A percentile compares a stretch with the other conserved stretches of the same genome.
phyloP scores from a whole-genome alignment of 2,888 invertebrate genomes.

The Euplexia lucipara region DNA sequence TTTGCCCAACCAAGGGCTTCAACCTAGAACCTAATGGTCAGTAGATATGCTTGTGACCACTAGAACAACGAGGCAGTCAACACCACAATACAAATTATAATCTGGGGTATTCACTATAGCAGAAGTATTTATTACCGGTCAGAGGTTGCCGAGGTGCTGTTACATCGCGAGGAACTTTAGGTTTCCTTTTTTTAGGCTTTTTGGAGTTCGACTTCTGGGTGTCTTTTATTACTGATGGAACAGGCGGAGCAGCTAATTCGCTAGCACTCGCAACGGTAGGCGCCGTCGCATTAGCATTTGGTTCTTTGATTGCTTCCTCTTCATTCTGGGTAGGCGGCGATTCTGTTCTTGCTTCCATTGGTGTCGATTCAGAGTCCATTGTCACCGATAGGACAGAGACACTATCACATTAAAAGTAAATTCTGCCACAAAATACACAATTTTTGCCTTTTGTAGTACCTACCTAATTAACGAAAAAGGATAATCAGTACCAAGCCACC shows the following conservation, averaged over 20 bases:
- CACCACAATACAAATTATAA: too few relatives aligned
- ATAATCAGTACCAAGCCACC: not conserved
- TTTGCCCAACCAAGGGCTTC: too few relatives aligned
- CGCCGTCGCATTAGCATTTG: conserved; percentile 10
- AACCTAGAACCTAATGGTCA: too few relatives aligned
- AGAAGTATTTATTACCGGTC: conserved; percentile 88
- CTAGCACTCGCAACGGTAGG: conserved; percentile 21
- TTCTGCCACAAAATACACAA: not conserved
- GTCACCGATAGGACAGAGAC: not conserved
- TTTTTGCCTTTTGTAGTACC: not conserved
- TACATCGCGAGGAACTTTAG: conserved; percentile 93
- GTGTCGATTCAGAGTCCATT: conserved; percentile 47
- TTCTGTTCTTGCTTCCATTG: conserved; percentile 27
- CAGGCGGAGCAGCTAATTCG: conserved; percentile 26
- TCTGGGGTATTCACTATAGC: not conserved
- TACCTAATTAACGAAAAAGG: too few relatives aligned
- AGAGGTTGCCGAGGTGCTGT: conserved; percentile 94
- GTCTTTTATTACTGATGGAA: conserved; percentile 68
- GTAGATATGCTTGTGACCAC: too few relatives aligned
- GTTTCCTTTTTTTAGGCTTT: conserved; percentile 92
- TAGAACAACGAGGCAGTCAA: too few relatives aligned
- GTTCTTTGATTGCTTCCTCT: conserved; percentile 51
- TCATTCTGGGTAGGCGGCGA: conserved; percentile 17
- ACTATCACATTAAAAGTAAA: not conserved
- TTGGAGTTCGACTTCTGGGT: conserved; percentile 81